A percentile compares a stretch with the other conserved stretches of the same genome.
phyloP scores from a whole-genome alignment of 1,140 invertebrate genomes.

The Drosophila truncata region DNA sequence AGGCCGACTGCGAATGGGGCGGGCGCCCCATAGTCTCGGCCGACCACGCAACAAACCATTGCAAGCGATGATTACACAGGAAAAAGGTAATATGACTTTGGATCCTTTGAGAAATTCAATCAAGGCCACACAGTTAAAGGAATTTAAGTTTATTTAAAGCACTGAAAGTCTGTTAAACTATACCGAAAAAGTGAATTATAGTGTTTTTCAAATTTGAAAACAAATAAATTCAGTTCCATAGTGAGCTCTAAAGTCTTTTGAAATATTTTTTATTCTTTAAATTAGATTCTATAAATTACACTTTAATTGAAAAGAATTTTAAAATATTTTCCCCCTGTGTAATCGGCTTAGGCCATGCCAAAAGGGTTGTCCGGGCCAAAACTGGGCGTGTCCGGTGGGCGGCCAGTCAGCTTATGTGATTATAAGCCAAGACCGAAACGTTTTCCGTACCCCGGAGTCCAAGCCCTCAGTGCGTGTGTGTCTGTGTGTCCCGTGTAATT shows the following conservation, averaged over 20 bases:
- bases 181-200: no score
- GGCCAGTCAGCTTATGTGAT: constrained; percentile 42
- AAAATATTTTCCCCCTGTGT: constrained; percentile 4
- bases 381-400: constrained; percentile 31
- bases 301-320: not conserved
- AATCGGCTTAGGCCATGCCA: constrained; percentile 33
- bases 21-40: constrained; percentile 45
- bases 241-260: no score
- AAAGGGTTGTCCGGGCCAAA: constrained; percentile 34
- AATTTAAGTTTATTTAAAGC: not conserved
- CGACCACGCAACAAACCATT: constrained; percentile 31
- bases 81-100: not conserved
- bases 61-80: constrained; percentile 7
- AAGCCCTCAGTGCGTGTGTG: not conserved
- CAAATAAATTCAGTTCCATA: no score
- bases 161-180: no score
- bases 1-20: constrained; percentile 27
- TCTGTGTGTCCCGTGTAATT: constrained; percentile 8
- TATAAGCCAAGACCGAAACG: constrained; percentile 44
- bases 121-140: no score
- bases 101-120: not conserved
- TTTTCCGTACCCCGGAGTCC: constrained; percentile 14
- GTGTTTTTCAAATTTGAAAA: no score
- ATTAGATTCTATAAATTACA: not conserved
- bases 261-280: no score